Conservation (phyloP, 2,113 vertebrate genomes). For the Toxotes chatareus region DNA sequence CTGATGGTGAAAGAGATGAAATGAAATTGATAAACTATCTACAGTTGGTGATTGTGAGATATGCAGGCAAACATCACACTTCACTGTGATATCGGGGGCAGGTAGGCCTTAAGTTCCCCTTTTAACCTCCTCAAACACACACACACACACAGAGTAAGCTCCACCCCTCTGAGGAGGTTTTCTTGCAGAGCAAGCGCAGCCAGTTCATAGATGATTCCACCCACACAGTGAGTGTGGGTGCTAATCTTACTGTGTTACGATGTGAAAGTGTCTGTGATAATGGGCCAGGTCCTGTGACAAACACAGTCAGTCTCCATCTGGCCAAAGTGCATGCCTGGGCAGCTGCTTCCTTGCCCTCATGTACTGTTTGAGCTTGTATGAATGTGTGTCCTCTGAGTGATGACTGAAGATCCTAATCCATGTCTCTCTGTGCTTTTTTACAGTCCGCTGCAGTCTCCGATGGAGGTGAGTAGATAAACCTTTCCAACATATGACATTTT, state of each 20-base stretch:
- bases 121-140: constrained; percentile 33
- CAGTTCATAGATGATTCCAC: constrained; percentile 71
- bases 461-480: constrained; percentile 91
- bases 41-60: constrained; percentile 13
- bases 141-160: constrained; percentile 30
- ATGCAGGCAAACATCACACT: constrained; percentile 37
- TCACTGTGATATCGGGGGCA: constrained; percentile 30
- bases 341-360: constrained; percentile 34
- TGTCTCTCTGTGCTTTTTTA: constrained; percentile 91
- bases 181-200: constrained; percentile 76
- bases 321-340: constrained; percentile 48
- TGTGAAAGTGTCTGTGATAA: constrained; percentile 54
- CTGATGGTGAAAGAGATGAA: not conserved
- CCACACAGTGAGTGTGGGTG: constrained; percentile 60
- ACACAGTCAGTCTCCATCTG: constrained; percentile 30
- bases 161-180: constrained; percentile 58
- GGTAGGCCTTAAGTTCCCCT: constrained; percentile 7
- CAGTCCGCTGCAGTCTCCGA: constrained; percentile 98
- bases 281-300: constrained; percentile 44
- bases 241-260: constrained; percentile 51
- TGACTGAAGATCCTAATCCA: constrained; percentile 84
- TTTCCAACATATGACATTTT: constrained; percentile 11
- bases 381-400: constrained; percentile 50
- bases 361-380: constrained; percentile 24
- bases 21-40: not conserved